Base-by-base conservation (phyloP, 2,888 invertebrate species). In the Cosmorhoe ocellata region DNA sequence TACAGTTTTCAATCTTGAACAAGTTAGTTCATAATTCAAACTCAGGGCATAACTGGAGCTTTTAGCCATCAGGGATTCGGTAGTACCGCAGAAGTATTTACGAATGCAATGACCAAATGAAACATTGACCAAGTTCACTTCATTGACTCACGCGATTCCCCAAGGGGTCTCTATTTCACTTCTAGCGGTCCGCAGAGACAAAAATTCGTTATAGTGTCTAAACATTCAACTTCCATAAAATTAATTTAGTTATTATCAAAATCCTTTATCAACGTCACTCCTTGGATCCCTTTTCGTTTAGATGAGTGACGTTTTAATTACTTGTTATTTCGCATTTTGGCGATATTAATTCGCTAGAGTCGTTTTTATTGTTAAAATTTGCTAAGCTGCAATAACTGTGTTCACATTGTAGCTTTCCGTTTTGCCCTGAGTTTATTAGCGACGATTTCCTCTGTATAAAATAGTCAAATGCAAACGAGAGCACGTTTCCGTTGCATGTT, bases 1-100 rank as follows among this genome's bases (percentile, higher is more conserved):
- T 66, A 67, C 68, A 71, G 69, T 82, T 85, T 81, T 82, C 81
- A 83, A 85, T 84, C 74, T 81, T 73, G 72, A 67, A 72, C 73
- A 74, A 84, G 71, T 80, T 74, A 71, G 71, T 79, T 74, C 71
- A 81, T 82, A 85, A 84, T 82, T 79, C 71, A 79, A 66, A 51
- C 78, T 70, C 44, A 73, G 69, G 73, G 66, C 58, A 58, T 62
- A 78, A 73, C 66, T 74, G 60, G 65, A 65, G 63, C 70, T 58
- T 76, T 71, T 67, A 41, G 57, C 71, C 65, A 48, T 55, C 59
- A 70, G 74, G 75, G 73, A 73, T 79, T 75, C 59, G 63, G 61
- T 69, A 72, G 69, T 60, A 57, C 45, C 34, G 28, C 8, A 26
- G 36, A 51, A 41, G 36, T 32, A 64, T 44, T 60, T 64, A 61